Conservation (phyloP, 2,888 invertebrate genomes). For the Synanthedon myopaeformis region DNA sequence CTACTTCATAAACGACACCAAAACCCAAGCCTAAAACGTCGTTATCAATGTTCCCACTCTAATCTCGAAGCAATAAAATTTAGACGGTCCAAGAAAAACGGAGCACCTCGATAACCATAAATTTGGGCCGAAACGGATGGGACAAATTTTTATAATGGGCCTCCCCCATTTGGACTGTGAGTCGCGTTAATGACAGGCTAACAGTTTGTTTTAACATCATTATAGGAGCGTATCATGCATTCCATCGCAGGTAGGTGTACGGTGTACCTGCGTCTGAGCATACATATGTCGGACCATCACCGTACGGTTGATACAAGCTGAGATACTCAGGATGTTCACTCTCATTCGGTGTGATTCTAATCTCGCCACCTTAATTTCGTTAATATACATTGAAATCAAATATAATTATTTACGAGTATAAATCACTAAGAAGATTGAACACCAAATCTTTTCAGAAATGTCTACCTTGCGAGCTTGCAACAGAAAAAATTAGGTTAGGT, state of each 20-base stretch:
- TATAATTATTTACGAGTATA: no score
- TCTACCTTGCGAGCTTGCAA: no score
- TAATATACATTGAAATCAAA: neutral
- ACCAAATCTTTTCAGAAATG: no score
- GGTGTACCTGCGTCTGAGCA: constrained; percentile 33
- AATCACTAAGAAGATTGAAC: no score
- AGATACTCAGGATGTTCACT: constrained; percentile 18
- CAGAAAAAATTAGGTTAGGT: no score
- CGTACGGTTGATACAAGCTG: constrained; percentile 22
- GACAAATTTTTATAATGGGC: constrained; percentile 71
- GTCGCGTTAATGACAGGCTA: constrained; percentile 67
- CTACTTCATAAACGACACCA: constrained; percentile 40
- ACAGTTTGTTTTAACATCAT: constrained; percentile 71
- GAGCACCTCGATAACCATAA: constrained; percentile 65
- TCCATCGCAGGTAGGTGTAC: constrained; percentile 41
- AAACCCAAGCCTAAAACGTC: constrained; percentile 54
- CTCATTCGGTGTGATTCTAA: constrained; percentile 13
- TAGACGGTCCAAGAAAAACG: constrained; percentile 59
- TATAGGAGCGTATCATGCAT: constrained; percentile 65
- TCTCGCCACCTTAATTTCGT: constrained; percentile 13
- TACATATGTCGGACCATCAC: constrained; percentile 37
- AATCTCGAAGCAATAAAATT: constrained; percentile 64
- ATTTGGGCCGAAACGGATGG: constrained; percentile 66
- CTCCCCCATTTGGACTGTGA: constrained; percentile 59
- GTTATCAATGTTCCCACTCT: constrained; percentile 66